Evolutionary conservation across 1,140 invertebrate genomes (phyloP).

Genomic region (Cyrtorhinus lividipennis): DNA sequence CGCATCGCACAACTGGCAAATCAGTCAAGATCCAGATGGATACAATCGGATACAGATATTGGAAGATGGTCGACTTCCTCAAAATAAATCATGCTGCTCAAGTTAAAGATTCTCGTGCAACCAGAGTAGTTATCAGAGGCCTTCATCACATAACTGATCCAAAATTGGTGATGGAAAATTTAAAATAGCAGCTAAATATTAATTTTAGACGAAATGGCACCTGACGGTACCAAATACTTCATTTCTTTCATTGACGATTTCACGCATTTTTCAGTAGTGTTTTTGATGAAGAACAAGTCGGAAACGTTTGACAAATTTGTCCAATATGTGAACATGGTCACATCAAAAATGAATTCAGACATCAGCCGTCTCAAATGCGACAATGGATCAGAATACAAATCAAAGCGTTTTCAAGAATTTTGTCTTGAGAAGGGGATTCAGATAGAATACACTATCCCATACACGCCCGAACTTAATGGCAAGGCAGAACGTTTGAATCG

Average conservation of each 20-base stretch:
- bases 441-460: conserved; percentile 25
- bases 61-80: too few species aligned
- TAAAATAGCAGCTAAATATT: too few species aligned
- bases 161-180: too few species aligned
- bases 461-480: conserved; percentile 29
- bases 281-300: neutral
- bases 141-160: too few species aligned
- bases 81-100: too few species aligned
- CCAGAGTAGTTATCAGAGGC: too few species aligned
- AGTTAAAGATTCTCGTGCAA: too few species aligned
- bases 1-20: too few species aligned
- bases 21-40: too few species aligned
- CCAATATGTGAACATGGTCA: neutral
- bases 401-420: conserved; percentile 21
- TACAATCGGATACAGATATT: too few species aligned
- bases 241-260: neutral
- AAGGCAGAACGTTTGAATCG: conserved; percentile 28
- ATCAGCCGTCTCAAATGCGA: neutral
- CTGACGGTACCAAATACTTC: too few species aligned
- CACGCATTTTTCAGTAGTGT: neutral
- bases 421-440: conserved; percentile 26
- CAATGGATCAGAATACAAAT: neutral
- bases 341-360: neutral
- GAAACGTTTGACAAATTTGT: neutral
- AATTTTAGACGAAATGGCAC: too few species aligned